Percentiles rank a stretch among this genome's conserved stretches.
Evolutionary conservation across 2,888 invertebrate genomes (phyloP).

Genomic region (Azorinus chamasolen): DNA sequence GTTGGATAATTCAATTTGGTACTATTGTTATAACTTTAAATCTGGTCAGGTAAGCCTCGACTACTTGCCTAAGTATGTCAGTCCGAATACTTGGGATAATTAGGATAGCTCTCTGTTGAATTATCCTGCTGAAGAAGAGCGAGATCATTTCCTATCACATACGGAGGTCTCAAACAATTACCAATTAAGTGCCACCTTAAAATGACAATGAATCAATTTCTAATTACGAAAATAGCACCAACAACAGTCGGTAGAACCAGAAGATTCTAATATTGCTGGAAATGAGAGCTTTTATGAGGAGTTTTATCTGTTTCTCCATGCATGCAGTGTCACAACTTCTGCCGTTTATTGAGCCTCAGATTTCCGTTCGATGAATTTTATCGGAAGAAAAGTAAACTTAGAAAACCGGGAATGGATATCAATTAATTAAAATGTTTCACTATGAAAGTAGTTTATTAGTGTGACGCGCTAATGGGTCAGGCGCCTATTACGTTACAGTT

Average conservation of each 20-base stretch:
- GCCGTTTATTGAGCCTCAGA: conserved; percentile 49
- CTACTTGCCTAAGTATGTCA: too few species aligned
- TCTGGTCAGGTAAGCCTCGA: too few species aligned
- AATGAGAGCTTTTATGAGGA: conserved; percentile 32
- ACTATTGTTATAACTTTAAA: too few species aligned
- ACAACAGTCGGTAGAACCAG: not conserved
- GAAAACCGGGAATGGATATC: conserved; percentile 41
- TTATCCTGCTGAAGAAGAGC: too few species aligned
- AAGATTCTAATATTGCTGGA: conserved; percentile 23
- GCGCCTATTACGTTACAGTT: too few species aligned
- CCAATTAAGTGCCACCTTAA: conserved; percentile 5
- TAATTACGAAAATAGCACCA: conserved; percentile 36
- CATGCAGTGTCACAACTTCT: conserved; percentile 47
- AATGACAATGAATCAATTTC: conserved; percentile 41
- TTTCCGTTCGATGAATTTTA: conserved; percentile 49
- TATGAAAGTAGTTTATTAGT: conserved; percentile 24
- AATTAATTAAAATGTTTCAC: conserved; percentile 46
- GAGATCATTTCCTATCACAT: not conserved
- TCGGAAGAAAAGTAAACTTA: conserved; percentile 51
- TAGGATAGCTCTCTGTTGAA: too few species aligned
- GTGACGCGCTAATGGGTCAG: conserved; percentile 8
- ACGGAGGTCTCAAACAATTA: conserved; percentile 4
- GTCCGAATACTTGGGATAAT: too few species aligned
- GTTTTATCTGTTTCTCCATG: conserved; percentile 44
- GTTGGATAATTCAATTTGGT: too few species aligned